Percentiles rank a stretch among this genome's conserved stretches.
phyloP scores from a whole-genome alignment of 2,888 invertebrate genomes.

The Yponomeuta cagnagella region DNA sequence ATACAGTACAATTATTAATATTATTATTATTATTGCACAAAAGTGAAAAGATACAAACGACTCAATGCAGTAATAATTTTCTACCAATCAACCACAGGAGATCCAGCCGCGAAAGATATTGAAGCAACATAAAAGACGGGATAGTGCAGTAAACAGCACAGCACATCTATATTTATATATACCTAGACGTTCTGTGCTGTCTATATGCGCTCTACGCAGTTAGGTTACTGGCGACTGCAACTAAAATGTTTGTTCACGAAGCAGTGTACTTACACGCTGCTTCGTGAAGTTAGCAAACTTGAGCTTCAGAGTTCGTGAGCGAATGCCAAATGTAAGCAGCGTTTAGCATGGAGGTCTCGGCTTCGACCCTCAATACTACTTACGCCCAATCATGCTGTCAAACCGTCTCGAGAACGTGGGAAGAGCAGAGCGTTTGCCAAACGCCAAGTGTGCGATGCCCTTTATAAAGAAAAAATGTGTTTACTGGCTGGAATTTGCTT shows the following conservation, averaged over 20 bases:
- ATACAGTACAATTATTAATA: too few relatives aligned
- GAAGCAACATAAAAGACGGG: too few relatives aligned
- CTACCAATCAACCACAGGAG: too few relatives aligned
- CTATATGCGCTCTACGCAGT: background rate
- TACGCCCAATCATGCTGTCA: slow-evolving; percentile 67
- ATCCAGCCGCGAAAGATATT: too few relatives aligned
- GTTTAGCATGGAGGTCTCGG: slow-evolving; percentile 41
- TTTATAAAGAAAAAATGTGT: background rate
- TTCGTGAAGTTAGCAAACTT: background rate
- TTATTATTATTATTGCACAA: too few relatives aligned
- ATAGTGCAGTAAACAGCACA: too few relatives aligned
- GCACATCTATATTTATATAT: background rate
- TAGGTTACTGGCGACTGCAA: background rate
- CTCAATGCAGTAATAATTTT: too few relatives aligned
- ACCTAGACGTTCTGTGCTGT: background rate
- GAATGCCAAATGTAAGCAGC: slow-evolving; percentile 54
- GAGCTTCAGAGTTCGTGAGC: slow-evolving; percentile 44
- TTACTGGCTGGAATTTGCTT: background rate
- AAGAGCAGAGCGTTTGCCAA: slow-evolving; percentile 35
- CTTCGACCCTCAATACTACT: slow-evolving; percentile 46
- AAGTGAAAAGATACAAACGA: too few relatives aligned
- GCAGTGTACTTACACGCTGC: background rate
- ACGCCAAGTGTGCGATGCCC: slow-evolving; percentile 8
- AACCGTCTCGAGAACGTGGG: slow-evolving; percentile 55
- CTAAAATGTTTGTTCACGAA: slow-evolving; percentile 22